phyloP scores from a whole-genome alignment of 2,888 invertebrate species.

The Melikaiella ostensackeni region DNA sequence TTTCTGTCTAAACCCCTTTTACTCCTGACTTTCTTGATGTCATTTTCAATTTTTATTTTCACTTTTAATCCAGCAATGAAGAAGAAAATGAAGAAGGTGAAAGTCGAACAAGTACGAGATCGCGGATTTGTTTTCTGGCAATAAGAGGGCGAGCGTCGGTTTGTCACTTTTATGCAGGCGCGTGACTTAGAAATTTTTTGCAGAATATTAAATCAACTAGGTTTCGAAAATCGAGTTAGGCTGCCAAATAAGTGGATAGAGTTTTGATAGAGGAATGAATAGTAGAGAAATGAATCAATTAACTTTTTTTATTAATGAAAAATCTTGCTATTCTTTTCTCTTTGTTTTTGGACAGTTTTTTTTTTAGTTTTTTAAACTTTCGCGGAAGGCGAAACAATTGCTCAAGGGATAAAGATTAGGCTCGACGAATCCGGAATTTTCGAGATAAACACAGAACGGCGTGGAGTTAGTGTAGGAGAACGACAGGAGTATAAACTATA shows the following conservation, averaged over 20 bases:
- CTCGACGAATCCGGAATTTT: not conserved
- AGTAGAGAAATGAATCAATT: not conserved
- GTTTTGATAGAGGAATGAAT: not conserved
- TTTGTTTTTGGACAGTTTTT: not conserved
- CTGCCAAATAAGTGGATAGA: constrained; percentile 17
- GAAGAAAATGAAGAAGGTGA: constrained; percentile 31
- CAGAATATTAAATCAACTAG: not conserved
- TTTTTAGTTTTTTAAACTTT: not conserved
- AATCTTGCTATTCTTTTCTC: not conserved
- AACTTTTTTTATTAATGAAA: not conserved
- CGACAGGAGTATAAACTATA: constrained; percentile 19
- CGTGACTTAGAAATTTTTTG: not conserved
- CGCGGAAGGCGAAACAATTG: constrained; percentile 27
- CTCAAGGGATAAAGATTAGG: constrained; percentile 14
- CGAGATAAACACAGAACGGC: not conserved
- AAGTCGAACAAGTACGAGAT: constrained; percentile 36
- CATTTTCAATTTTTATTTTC: constrained; percentile 27
- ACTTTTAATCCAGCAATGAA: constrained; percentile 21
- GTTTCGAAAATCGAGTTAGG: constrained; percentile 1
- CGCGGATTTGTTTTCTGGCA: constrained; percentile 42
- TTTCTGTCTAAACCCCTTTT: constrained; percentile 18
- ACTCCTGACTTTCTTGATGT: constrained; percentile 18
- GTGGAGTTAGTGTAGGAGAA: constrained; percentile 15
- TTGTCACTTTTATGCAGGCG: constrained; percentile 35
- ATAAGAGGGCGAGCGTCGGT: constrained; percentile 50